Evolutionary conservation across 2,113 vertebrate species (phyloP), one percentile per base, ranked within the genome.

Genomic region (Pyrgilauda ruficollis): DNA sequence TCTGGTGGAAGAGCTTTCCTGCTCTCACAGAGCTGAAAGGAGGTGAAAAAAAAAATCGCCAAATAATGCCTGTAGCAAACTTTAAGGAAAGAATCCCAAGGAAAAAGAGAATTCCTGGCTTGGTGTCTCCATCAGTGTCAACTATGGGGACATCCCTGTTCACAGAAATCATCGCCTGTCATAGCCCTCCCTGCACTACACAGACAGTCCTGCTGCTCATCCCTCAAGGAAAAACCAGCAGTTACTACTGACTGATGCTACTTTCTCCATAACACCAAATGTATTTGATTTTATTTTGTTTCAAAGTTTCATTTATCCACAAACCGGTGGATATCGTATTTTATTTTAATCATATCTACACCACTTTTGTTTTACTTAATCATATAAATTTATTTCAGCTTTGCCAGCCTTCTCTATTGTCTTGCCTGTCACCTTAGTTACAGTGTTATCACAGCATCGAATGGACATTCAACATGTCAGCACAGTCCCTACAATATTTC

Each of bases 111-210:
- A 66, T 44, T 73, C 15, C 26, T 53, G 11, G 13, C 8, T 43
- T 15, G 3, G 11, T 20, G 7, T 70, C 59, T 69, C n/a, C 68
- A 69, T 19, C 15, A 33, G 27, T 8, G 6, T 35, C 49, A 90
- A 37, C 19, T 53, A 35, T 12, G 26, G 3, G 1, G 3, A 41
- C 0, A 0, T 6, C 7, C 41, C 22, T 31, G 8, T 11, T 73
- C 12, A 39, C 7, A 11, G 0, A 0, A 0, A 58, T 8, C 22
- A 26, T 18, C 0, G 0, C 12, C 68, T 69, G 15, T 26, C 33
- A 26, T 13, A 21, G 39, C 80, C 30, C 18, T 73, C 22, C 16
- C 28, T 8, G 6, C 6, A 7, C 20, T 49, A 37, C 28, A 61
- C 5, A 28, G n/a, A 58, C 13, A n/a, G 21, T n/a, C 30, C 61